Conservation (phyloP, 2,797 vertebrate species). For the Chiloscyllium punctatum region DNA sequence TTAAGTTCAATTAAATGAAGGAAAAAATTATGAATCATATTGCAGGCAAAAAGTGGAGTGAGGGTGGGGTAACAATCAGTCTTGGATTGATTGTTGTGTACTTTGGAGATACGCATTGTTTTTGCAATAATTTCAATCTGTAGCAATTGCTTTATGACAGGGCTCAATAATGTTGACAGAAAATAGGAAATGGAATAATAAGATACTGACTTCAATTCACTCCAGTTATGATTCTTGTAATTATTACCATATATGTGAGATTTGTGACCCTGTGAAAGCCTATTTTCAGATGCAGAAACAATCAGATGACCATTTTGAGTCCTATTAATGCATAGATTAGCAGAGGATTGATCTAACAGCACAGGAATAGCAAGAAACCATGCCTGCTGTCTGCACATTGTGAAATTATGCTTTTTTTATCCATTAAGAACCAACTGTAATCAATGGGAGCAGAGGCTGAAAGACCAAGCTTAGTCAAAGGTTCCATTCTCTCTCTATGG, state of each 20-base stretch:
- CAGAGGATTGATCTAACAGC: neutral
- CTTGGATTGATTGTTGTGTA: neutral
- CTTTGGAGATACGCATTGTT: neutral
- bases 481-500: neutral
- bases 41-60: neutral
- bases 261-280: neutral
- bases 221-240: neutral
- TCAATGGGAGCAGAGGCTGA: neutral
- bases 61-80: neutral
- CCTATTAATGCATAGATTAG: neutral
- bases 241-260: neutral
- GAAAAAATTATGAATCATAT: neutral
- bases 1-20: slow-evolving; percentile 1
- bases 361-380: neutral
- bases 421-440: neutral
- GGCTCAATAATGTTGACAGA: neutral
- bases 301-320: neutral
- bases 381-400: neutral
- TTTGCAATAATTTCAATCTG: too few species aligned
- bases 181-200: neutral
- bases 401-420: neutral
- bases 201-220: neutral
- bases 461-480: neutral
- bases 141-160: neutral
- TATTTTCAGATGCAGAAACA: neutral